Evolutionary conservation across 2,113 vertebrate genomes (phyloP), one percentile per base, ranked within the genome.

Genomic region (Brachypteracias leptosomus): DNA sequence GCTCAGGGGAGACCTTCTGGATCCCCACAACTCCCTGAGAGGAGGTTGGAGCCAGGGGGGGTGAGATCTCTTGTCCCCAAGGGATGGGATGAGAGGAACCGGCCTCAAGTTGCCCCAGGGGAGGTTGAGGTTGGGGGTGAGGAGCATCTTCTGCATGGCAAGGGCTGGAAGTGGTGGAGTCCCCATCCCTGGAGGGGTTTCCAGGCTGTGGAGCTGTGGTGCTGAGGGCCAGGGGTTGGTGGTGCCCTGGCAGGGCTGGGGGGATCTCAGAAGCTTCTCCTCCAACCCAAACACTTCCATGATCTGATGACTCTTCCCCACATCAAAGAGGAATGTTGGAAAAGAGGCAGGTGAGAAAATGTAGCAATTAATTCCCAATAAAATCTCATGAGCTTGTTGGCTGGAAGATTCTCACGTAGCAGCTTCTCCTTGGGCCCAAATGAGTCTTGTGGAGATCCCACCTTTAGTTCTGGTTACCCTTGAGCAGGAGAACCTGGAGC

Each of bases 281-380:
- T 26, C 59, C 58, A 59, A 24, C 17, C 38, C 16, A 18, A 29
- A 29, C 28, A 12, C 14, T 38, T 28, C 59, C 36, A 5, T n/a
- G 58, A 36, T 16, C 19, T 16, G 46, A 42, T 47, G 46, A 47
- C 29, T 29, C 55, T 40, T 13, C 33, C 10, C 36, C 4, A 0
- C 10, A 1, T 21, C 29, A 1, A 20, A 40, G 58, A 19, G 57
- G 20, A 35, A 17, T 0, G 2, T 19, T 44, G 11, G 66, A 14
- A 24, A 36, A n/a, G 22, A 58, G 33, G 8, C 7, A 24, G 33
- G 42, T 0, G 3, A 15, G 33, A 24, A 22, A 51, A 22, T 46
- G 21, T 31, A 42, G 16, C 44, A 8, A 4, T 58, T 33, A 26
- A 11, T 16, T 63, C 31, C 44, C 33, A 14, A 2, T 19, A 38